A percentile compares a stretch with the other conserved stretches of the same genome.
Evolutionary conservation across 2,113 vertebrate genomes (phyloP).

Genomic region (Colinus virginianus): DNA sequence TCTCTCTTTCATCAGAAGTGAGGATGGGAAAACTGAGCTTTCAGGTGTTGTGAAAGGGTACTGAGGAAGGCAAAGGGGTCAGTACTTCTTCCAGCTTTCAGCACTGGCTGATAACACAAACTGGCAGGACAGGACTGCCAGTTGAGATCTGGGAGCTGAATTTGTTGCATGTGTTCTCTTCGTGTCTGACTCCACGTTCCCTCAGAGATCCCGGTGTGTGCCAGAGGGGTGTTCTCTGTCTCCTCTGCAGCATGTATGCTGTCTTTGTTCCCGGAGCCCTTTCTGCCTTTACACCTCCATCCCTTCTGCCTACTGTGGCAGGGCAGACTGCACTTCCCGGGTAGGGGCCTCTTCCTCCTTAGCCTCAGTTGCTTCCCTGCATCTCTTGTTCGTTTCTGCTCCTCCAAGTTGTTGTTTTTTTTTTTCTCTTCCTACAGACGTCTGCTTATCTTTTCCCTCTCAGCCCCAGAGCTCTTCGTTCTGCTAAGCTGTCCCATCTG

Average conservation of each 20-base stretch:
- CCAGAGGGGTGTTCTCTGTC: fast-evolving
- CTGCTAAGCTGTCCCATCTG: neutral
- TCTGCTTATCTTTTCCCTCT: neutral
- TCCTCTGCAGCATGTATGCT: neutral
- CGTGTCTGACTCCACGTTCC: neutral
- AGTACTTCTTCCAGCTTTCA: neutral
- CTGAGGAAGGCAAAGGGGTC: neutral
- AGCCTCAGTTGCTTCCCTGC: neutral
- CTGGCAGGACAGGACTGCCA: neutral
- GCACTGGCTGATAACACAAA: neutral
- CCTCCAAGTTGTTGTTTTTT: neutral
- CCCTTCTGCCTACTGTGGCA: neutral
- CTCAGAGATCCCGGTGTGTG: fast-evolving
- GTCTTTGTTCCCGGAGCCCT: neutral
- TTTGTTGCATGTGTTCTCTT: neutral
- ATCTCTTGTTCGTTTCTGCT: neutral
- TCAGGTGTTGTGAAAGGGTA: neutral
- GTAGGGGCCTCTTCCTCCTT: neutral
- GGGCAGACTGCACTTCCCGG: neutral
- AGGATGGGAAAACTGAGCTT: neutral
- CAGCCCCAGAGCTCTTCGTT: neutral
- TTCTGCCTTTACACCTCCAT: neutral
- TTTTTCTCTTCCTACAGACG: neutral
- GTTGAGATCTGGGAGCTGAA: neutral
- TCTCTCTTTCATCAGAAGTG: neutral